Evolutionary conservation across 2,888 invertebrate genomes (phyloP).

Genomic region (Leptinotarsa peninsularis): DNA sequence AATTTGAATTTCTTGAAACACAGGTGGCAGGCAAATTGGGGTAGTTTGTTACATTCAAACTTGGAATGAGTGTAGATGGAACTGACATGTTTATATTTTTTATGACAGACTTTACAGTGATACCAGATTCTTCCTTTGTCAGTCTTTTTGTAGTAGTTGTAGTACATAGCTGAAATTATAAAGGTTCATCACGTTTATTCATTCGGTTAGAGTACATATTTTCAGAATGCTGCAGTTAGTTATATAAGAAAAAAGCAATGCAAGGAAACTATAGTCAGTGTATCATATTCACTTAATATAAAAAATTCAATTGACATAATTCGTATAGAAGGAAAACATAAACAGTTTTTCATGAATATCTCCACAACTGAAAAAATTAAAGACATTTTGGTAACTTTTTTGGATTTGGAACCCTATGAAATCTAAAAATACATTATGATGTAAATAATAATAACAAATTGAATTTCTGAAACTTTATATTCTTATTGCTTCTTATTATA

Average conservation of each 20-base stretch:
- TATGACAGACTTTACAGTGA: slow-evolving; percentile 48
- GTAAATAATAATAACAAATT: too few relatives aligned
- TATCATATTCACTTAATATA: too few relatives aligned
- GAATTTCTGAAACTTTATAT: too few relatives aligned
- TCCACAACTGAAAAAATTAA: too few relatives aligned
- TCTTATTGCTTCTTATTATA: too few relatives aligned
- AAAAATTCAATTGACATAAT: too few relatives aligned
- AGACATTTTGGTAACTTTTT: too few relatives aligned
- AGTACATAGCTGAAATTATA: slow-evolving; percentile 8
- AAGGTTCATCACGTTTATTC: background rate
- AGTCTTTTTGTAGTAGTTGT: slow-evolving; percentile 23
- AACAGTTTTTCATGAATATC: too few relatives aligned
- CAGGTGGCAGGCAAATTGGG: slow-evolving; percentile 45
- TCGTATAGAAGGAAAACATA: too few relatives aligned
- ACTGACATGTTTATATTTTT: slow-evolving; percentile 52
- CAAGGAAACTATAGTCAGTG: too few relatives aligned
- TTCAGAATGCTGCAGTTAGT: background rate
- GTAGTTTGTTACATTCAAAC: slow-evolving; percentile 45
- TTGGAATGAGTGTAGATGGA: slow-evolving; percentile 44
- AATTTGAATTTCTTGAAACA: slow-evolving; percentile 39
- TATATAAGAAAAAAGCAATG: background rate
- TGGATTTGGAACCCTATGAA: too few relatives aligned
- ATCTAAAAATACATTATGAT: too few relatives aligned
- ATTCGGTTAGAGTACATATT: background rate
- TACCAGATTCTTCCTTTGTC: slow-evolving; percentile 21